Evolutionary conservation across 2,797 vertebrate species (phyloP).

Genomic region (Cyclopterus lumpus): DNA sequence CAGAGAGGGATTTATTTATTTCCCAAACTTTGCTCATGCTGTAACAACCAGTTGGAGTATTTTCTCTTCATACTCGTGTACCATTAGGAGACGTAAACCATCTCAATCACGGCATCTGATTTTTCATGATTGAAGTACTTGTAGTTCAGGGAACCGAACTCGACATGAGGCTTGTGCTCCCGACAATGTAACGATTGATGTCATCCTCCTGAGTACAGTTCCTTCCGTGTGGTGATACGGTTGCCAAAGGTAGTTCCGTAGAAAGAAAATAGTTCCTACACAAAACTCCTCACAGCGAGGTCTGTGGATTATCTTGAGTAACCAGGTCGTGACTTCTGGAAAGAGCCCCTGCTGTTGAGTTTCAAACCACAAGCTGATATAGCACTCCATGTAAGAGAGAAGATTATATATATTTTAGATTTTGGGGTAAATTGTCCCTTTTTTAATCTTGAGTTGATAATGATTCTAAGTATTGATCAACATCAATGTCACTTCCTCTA

Average conservation of each 20-base stretch:
- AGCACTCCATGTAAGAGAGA: no score
- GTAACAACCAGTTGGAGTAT: background rate
- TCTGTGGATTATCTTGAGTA: background rate
- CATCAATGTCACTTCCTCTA: background rate
- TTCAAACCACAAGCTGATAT: background rate
- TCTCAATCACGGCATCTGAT: background rate
- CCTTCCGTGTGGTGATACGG: background rate
- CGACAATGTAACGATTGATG: no score
- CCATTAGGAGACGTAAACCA: background rate
- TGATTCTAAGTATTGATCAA: background rate
- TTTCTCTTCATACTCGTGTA: background rate
- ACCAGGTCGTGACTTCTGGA: background rate
- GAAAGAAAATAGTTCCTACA: constrained; percentile 2
- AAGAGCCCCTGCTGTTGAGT: background rate
- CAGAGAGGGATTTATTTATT: background rate
- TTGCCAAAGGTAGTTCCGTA: background rate
- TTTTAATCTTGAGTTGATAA: background rate
- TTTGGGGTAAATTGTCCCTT: background rate
- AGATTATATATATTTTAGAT: background rate
- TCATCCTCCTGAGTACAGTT: background rate
- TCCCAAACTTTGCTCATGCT: background rate
- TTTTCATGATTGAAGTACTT: background rate
- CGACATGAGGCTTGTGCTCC: no score
- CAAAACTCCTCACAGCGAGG: background rate
- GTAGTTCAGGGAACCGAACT: background rate